Evolutionary conservation across 1,140 invertebrate genomes (phyloP), one percentile per base, ranked within the genome.

Genomic region (Scaptomyza pallida): DNA sequence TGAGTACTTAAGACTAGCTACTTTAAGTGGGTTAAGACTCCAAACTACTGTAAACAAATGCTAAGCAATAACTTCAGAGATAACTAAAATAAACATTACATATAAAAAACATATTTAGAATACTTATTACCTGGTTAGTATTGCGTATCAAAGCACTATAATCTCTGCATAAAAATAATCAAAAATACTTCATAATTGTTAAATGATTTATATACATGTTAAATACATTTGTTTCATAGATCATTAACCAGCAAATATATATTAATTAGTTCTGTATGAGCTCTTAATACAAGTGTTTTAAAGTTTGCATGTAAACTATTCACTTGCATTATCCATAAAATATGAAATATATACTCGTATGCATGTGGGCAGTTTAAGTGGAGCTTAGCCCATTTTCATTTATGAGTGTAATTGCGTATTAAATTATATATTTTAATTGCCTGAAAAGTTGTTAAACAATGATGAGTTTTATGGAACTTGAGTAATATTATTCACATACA

Each of bases 161-260:
- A 37, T 37, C 33, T 37, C 33, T 43, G 8, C 9, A 17, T 2
- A 9, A 30, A 26, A 9, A 30, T 16, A 51, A 23, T 16, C 15
- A 12, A 16, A 33, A 3, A 5, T 33, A 6, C 51, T 60, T 17
- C 44, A 44, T 9, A 37, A 37, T n/a, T 60, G 33, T 23, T n/a
- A 13, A 35, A 16, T 60, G 33, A 26, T 51, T 64, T 64, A 47
- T 40, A 45, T 44, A 13, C 59, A 37, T n/a, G n/a, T 62, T 62
- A 26, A 55, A 54, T 33, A 40, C 16, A 12, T 44, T 33, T 13
- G 33, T 19, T 50, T 43, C 52, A 33, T 40, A 45, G 12, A 52
- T 37, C 63, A 67, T 67, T 60, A 51, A 67, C 33, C 51, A n/a
- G 55, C 51, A 50, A 12, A 50, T 60, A 60, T 60, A 60, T 60